A percentile compares a stretch with the other conserved stretches of the same genome.
Evolutionary conservation across 35 echinoderm and acorn worm genomes (phyloP).

Genomic region (Ophioderma brevispina): DNA sequence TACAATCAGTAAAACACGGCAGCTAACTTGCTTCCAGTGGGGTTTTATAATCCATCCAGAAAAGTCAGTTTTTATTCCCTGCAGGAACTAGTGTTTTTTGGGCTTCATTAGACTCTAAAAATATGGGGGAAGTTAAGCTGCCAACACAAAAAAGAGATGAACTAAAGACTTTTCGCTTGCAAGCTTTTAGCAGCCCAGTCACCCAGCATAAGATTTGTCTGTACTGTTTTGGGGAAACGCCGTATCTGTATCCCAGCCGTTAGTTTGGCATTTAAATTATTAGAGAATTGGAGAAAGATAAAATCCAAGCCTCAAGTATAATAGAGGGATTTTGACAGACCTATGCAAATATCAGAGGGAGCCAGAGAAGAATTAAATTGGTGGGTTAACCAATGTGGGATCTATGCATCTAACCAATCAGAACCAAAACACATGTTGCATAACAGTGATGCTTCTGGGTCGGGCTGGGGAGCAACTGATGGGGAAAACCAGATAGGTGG

Average conservation of each 20-base stretch:
- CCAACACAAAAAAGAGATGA: conserved; percentile 47
- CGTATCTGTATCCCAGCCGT: conserved; percentile 55
- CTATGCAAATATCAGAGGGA: conserved; percentile 34
- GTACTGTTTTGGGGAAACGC: conserved; percentile 62
- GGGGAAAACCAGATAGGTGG: conserved; percentile 22
- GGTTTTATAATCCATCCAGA: conserved; percentile 45
- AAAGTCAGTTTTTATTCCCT: conserved; percentile 53
- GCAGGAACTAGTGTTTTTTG: conserved; percentile 35
- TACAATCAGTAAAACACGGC: background rate
- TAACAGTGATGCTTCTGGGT: conserved; percentile 29
- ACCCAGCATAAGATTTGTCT: conserved; percentile 57
- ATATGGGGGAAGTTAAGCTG: too few relatives aligned
- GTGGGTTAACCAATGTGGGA: conserved; percentile 64
- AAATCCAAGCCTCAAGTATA: conserved; percentile 45
- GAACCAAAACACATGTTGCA: conserved; percentile 21
- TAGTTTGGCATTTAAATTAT: conserved; percentile 75
- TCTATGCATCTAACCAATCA: background rate
- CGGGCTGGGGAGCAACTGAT: conserved; percentile 68
- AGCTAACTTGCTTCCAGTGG: background rate
- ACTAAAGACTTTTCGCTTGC: conserved; percentile 12
- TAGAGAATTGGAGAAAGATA: conserved; percentile 54
- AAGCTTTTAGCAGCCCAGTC: too few relatives aligned
- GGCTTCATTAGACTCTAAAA: conserved; percentile 25
- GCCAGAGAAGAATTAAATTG: conserved; percentile 40
- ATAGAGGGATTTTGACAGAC: conserved; percentile 69